Evolutionary conservation across 2,797 vertebrate species (phyloP), one percentile per base, ranked within the genome.

Genomic region (Pitangus sulphuratus): DNA sequence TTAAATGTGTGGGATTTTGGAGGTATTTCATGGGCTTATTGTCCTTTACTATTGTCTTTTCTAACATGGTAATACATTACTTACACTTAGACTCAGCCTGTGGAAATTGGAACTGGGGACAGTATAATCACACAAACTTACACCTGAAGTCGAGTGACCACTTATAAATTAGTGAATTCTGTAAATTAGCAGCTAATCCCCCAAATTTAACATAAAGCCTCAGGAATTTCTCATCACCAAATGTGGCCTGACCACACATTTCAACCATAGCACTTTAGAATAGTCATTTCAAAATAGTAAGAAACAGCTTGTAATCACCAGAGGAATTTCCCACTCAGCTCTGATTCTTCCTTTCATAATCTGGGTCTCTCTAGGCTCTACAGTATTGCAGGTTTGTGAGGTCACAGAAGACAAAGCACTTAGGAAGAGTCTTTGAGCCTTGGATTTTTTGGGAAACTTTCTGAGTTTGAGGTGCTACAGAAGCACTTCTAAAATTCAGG

Each of bases 1-100:
- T 97, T 99, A 75, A 99, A 99, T 56, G 98, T 99, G 53, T 99
- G 99, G 99, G 99, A 99, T 97, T 99, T 99, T 93, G 98, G 99
- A 98, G 99, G 99, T 99, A 90, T 92, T 97, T 95, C 39, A n/a
- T 40, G 47, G 68, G 25, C 28, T 80, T 54, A 21, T 72, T 74
- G 54, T 89, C 21, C 25, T 89, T 84, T 57, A 26, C 2, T 62
- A 6, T 69, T 56, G 20, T 47, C 28, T 91, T 84, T 61, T 71
- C 64, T 75, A 71, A 66, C 4, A 12, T 26, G 10, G 58, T 44
- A 66, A 64, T 85, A 12, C n/a, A 7, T 69, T 86, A 33, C n/a
- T 82, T 86, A 25, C 57, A 90, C 58, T 66, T 78, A 21, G 24
- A 82, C 30, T 56, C 26, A 78, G 18, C 16, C 24, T 90, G 35